Base-by-base conservation (phyloP, 2,888 invertebrate species). In the Margaritifera margaritifera region DNA sequence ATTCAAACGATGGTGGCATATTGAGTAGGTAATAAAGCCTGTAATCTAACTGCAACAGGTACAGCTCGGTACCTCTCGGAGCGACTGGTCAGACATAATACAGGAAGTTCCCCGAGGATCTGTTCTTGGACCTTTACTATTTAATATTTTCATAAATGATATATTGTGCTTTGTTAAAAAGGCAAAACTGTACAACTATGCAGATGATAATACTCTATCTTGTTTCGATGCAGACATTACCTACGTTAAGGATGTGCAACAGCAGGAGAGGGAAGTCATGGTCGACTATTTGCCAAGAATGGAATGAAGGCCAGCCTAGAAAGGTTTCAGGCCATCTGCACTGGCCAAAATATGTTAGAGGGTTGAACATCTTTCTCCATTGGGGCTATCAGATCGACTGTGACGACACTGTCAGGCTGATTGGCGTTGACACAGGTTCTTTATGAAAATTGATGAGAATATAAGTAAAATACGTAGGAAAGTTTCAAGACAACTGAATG, bases 1-100 rank as follows among this genome's bases (percentile, higher is more conserved):
- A 24, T 74, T 15, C 60, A 25, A 5, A 74, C 75, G 60, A 65
- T 75, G 20, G 61, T 56, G 22, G 71, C 77, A 2, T 77, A 71
- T 64, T 64, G 71, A 6, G 6, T 72, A 3, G 68, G 68, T 20
- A 60, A 66, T 5, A 24, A 52, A 50, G 19, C 67, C 15, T 53
- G 25, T 27, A 6, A 31, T 6, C 55, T 69, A 22, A 22, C 59
- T 61, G 27, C 66, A 61, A 31, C 42, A n/a, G 25, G 61, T 61
- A 50, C 42, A 61, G 51, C 42, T 61, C 5, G 61, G 50, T 15
- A n/a, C 19, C 15, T 15, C n/a, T 20, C 31, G 8, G n/a, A 61
- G 61, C 22, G 6, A 24, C 5, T 61, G 61, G 61, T 50, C 61
- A 19, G 22, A 24, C 4, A 61, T 51, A 19, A 61, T 61, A 8